phyloP scores from a whole-genome alignment of 1,140 invertebrate genomes.

The Mizuhopecten yessoensis region DNA sequence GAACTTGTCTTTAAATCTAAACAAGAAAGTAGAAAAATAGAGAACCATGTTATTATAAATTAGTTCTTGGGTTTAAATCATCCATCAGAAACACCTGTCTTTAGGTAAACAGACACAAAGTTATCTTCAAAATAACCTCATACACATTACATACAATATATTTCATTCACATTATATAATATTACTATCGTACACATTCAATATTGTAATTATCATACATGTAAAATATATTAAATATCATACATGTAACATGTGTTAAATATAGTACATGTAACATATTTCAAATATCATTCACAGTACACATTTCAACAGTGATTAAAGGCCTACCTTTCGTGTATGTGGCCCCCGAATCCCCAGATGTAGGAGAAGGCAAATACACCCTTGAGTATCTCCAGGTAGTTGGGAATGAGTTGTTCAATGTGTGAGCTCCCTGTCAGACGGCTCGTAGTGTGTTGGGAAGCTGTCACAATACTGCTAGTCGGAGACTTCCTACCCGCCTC shows the following conservation, averaged over 20 bases:
- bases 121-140: no score
- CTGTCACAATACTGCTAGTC: constrained; percentile 51
- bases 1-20: constrained; percentile 77
- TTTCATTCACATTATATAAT: constrained; percentile 39
- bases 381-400: constrained; percentile 78
- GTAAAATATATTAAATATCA: constrained; percentile 47
- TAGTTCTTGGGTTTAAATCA: no score
- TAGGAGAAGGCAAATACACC: constrained; percentile 81
- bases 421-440: constrained; percentile 77
- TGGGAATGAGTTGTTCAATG: constrained; percentile 76
- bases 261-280: no score
- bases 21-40: constrained; percentile 30
- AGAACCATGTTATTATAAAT: no score
- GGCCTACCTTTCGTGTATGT: constrained; percentile 80
- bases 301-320: neutral
- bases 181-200: constrained; percentile 55
- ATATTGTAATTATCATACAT: neutral
- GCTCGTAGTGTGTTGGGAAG: constrained; percentile 66
- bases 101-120: no score
- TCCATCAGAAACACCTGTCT: no score
- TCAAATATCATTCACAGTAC: no score
- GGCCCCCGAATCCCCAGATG: constrained; percentile 82
- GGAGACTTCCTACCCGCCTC: constrained; percentile 6
- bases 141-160: no score
- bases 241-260: no score